phyloP scores from a whole-genome alignment of 37 sponge, comb jelly and placozoan genomes.

The Ephydatia muelleri region DNA sequence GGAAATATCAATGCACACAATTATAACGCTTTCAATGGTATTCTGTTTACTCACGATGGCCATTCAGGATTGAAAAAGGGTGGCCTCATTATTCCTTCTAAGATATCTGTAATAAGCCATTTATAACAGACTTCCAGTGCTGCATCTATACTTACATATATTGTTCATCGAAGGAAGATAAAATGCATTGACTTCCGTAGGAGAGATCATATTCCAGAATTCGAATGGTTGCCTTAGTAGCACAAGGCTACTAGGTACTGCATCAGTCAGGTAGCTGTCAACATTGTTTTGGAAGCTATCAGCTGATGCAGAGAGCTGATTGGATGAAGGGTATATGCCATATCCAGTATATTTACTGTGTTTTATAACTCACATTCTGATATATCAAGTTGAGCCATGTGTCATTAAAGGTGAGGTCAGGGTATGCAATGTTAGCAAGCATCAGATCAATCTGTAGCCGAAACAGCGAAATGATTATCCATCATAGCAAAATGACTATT shows the following conservation, averaged over 20 bases:
- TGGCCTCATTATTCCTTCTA: slow-evolving; percentile 65
- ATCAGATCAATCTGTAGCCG: not conserved
- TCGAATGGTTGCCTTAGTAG: not conserved
- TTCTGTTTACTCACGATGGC: slow-evolving; percentile 44
- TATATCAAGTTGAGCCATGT: not conserved
- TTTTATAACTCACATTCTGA: not conserved
- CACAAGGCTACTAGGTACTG: not conserved
- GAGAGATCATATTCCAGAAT: slow-evolving; percentile 11
- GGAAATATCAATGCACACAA: not conserved
- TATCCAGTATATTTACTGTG: too few relatives aligned
- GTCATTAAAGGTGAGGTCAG: not conserved
- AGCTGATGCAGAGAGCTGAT: not conserved
- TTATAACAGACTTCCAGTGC: too few relatives aligned
- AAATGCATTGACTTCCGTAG: slow-evolving; percentile 75
- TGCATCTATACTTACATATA: slow-evolving; percentile 20
- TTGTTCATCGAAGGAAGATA: slow-evolving; percentile 57
- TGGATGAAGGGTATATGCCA: too few relatives aligned
- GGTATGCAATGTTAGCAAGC: not conserved
- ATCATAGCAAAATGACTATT: too few relatives aligned
- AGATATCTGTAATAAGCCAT: slow-evolving; percentile 43
- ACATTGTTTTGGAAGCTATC: not conserved
- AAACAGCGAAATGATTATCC: not conserved
- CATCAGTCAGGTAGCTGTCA: not conserved
- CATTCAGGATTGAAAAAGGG: slow-evolving; percentile 63
- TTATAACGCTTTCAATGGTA: not conserved